These are phyloP conservation scores for Actinia tenebrosa DNA, from an alignment of 64 coral and sea anemone genomes.

Conservation along the genomic window DNA sequence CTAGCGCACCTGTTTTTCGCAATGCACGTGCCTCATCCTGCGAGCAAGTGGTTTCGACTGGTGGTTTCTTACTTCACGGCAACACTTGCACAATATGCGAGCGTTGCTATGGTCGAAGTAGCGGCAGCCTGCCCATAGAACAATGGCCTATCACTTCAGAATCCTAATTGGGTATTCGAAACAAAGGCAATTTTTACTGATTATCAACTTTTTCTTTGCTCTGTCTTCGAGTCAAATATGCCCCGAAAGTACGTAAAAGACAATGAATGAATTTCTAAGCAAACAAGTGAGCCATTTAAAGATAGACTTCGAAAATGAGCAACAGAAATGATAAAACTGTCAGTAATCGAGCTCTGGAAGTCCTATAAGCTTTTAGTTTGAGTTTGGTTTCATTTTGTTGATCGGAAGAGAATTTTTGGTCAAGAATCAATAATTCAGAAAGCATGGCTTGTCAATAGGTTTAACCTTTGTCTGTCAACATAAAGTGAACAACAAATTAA, in stretches of 20 bases:
- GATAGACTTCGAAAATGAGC: background rate
- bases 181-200: conserved; percentile 17
- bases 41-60: conserved; percentile 7
- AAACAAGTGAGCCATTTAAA: conserved; percentile 14
- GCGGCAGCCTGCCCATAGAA: background rate
- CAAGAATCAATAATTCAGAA: conserved; percentile 27
- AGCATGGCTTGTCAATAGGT: conserved; percentile 24
- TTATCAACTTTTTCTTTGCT: conserved; percentile 11
- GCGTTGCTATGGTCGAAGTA: conserved; percentile 24
- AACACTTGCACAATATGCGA: conserved; percentile 2
- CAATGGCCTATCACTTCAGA: conserved; percentile 15
- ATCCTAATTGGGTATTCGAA: conserved; percentile 13
- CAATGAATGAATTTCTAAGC: conserved; percentile 10
- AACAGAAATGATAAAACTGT: background rate
- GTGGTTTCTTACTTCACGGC: conserved; percentile 17
- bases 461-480: conserved; percentile 25
- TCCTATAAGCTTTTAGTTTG: background rate
- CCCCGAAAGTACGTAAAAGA: background rate
- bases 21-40: conserved; percentile 21
- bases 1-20: conserved; percentile 6
- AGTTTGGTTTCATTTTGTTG: background rate
- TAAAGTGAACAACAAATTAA: conserved; percentile 14
- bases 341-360: background rate
- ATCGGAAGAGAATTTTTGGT: background rate
- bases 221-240: conserved; percentile 5